Conservation (phyloP, 2,888 invertebrate genomes). For the Agrochola litura region DNA sequence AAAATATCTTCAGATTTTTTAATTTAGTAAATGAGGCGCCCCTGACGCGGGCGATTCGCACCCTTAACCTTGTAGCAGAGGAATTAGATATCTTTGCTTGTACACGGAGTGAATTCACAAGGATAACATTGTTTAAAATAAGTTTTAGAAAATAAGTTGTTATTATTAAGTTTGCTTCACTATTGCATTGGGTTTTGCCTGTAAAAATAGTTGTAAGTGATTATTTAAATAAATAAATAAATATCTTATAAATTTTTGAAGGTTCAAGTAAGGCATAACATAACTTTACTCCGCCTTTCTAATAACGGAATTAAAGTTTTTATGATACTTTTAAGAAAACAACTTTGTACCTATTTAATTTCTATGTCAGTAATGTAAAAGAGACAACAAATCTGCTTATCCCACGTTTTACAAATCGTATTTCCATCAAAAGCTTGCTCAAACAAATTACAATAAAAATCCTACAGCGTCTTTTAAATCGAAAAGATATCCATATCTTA, state of each 20-base stretch:
- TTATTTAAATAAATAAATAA: too few relatives aligned
- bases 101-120: too few relatives aligned
- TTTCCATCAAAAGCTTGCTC: slow-evolving; percentile 21
- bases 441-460: slow-evolving; percentile 34
- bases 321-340: neutral
- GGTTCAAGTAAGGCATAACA: neutral
- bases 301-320: neutral
- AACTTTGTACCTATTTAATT: neutral
- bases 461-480: slow-evolving; percentile 7
- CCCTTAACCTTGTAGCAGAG: too few relatives aligned
- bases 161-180: too few relatives aligned
- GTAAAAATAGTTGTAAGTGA: too few relatives aligned
- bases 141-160: too few relatives aligned
- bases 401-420: slow-evolving; percentile 12
- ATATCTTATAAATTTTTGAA: neutral
- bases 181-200: too few relatives aligned
- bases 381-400: neutral
- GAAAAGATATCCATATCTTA: slow-evolving; percentile 35
- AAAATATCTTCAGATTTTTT: too few relatives aligned
- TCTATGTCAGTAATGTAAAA: neutral
- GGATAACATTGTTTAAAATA: too few relatives aligned
- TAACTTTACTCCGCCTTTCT: neutral
- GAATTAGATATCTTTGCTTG: too few relatives aligned
- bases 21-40: too few relatives aligned
- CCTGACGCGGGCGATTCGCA: too few relatives aligned